A percentile compares a stretch with the other conserved stretches of the same genome.
phyloP scores from a whole-genome alignment of 2,113 vertebrate species.

The Phoxinus phoxinus region DNA sequence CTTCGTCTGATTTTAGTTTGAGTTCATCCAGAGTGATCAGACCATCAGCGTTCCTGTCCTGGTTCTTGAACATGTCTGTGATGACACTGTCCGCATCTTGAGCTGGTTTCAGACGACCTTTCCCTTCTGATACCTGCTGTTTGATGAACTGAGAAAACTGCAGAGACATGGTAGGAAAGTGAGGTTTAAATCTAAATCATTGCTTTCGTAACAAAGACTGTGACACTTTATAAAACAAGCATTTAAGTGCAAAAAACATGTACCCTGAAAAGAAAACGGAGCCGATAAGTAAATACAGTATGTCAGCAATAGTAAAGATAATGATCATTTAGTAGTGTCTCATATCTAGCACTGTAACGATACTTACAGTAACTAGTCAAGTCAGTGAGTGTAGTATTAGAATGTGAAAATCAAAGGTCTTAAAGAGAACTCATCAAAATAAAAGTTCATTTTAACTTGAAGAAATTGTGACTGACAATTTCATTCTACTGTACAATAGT shows the following conservation, averaged over 20 bases:
- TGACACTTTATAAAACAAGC: neutral
- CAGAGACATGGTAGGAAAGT: neutral
- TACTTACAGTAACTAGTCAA: neutral
- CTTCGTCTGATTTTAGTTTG: conserved; percentile 92
- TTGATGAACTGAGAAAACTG: conserved; percentile 94
- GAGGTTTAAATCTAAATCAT: neutral
- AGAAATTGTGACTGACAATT: no score
- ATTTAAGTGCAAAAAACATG: neutral
- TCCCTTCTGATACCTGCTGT: conserved; percentile 84
- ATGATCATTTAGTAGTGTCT: neutral
- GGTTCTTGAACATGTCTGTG: conserved; percentile 91
- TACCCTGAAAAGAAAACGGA: neutral
- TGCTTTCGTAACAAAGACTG: neutral
- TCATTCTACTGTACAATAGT: no score
- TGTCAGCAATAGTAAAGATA: neutral
- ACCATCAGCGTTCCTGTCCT: conserved; percentile 92
- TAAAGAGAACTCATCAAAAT: no score
- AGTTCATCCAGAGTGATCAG: conserved; percentile 86
- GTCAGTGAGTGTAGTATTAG: neutral
- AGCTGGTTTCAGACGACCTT: conserved; percentile 88
- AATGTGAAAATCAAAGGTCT: no score
- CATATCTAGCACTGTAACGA: neutral
- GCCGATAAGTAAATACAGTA: neutral
- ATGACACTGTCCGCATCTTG: conserved; percentile 82
- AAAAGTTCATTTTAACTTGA: no score